Evolutionary conservation across 2,888 invertebrate genomes (phyloP), one percentile per base, ranked within the genome.

Genomic region (Dexiosoma caninum): DNA sequence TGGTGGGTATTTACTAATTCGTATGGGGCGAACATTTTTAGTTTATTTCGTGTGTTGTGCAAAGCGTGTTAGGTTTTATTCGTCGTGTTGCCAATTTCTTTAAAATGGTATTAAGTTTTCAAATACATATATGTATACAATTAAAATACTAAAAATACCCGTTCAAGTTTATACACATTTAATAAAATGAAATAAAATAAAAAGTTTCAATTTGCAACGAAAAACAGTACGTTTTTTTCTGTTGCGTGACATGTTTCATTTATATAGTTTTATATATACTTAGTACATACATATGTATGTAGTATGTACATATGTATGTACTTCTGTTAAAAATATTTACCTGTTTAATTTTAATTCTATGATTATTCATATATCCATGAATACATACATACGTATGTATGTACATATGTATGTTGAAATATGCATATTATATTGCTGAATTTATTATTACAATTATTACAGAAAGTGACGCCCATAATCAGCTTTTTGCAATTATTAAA

Each of bases 31-130:
- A 81, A 12, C 49, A 62, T 21, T 27, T 76, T 81, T 67, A 81
- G 81, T 81, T 72, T 69, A 72, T 59, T 51, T 81, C 64, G 77
- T 81, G 49, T 49, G 72, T 69, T 62, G 81, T 72, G 55, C 35
- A 67, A 72, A 80, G 67, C 77, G 77, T 72, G 62, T 69, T 81
- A 40, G 42, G 40, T 53, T 70, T 70, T 49, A 27, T 21, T 49
- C 57, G 64, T 75, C 44, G 76, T 77, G 76, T 69, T 64, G 72
- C 67, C 35, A 81, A 72, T 62, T 62, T 55, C 14, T 35, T 66
- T 9, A 5, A 44, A 60, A 81, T 77, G 72, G 40, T 77, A 69
- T 70, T 64, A 46, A 57, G 69, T 35, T 69, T 51, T 46, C 35
- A 67, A 46, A 76, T 44, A 35, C 27, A 27, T 37, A n/a, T 27